Conservation (phyloP, 2,888 invertebrate genomes). For the Pelosia muscerda region DNA sequence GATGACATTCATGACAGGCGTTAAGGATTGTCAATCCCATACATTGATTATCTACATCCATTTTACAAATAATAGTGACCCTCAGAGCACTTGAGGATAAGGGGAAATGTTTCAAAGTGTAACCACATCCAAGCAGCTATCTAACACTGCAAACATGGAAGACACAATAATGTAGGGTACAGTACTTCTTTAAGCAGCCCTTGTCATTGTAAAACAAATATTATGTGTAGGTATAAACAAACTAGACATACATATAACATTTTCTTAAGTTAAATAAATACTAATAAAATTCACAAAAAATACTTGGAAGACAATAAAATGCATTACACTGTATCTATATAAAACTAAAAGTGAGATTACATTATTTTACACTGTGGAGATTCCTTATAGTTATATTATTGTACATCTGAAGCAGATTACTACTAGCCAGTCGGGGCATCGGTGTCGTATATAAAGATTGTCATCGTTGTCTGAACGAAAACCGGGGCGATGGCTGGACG, state of each 20-base stretch:
- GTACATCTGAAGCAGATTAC: neutral
- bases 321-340: conserved; percentile 5
- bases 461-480: too few relatives aligned
- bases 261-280: neutral
- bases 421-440: neutral
- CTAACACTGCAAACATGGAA: too few relatives aligned
- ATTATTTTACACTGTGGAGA: neutral
- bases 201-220: neutral
- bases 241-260: neutral
- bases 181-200: neutral
- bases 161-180: too few relatives aligned
- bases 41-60: too few relatives aligned
- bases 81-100: neutral
- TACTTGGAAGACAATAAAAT: conserved; percentile 42
- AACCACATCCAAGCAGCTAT: too few relatives aligned
- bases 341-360: neutral
- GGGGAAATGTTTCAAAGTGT: too few relatives aligned
- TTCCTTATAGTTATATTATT: neutral
- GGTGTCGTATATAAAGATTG: too few relatives aligned
- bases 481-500: too few relatives aligned
- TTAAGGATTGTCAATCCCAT: too few relatives aligned
- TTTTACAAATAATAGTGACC: too few relatives aligned
- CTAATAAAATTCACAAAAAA: neutral
- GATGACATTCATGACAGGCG: too few relatives aligned
- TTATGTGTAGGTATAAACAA: too few relatives aligned